A percentile compares a stretch with the other conserved stretches of the same genome.
Conservation (phyloP, 2,888 invertebrate genomes). For the Bombylius major region DNA sequence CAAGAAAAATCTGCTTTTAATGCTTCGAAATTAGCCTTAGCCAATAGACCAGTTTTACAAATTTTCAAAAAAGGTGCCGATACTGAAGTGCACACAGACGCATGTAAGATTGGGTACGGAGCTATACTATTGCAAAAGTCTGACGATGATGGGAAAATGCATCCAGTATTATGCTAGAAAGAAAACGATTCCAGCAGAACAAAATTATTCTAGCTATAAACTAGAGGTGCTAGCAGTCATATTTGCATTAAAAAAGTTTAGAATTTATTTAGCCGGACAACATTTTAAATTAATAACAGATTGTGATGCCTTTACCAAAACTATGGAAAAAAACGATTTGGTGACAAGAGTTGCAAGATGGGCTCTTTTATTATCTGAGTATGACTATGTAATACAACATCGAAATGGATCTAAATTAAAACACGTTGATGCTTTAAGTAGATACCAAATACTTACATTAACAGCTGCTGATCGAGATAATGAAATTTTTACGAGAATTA, state of each 20-base stretch:
- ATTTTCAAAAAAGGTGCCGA: no score
- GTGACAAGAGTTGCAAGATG: conserved; percentile 21
- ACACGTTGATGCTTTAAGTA: not conserved
- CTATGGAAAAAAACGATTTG: conserved; percentile 18
- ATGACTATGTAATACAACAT: not conserved
- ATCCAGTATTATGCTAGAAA: conserved; percentile 6
- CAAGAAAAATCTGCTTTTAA: no score
- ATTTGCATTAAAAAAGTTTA: conserved; percentile 19
- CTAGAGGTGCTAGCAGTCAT: conserved; percentile 21
- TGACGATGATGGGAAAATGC: not conserved
- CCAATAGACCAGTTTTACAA: no score
- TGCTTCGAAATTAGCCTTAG: no score
- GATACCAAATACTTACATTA: not conserved
- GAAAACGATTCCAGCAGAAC: not conserved
- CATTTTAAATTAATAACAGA: conserved; percentile 18
- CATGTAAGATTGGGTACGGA: conserved; percentile 18
- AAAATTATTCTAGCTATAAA: conserved; percentile 17
- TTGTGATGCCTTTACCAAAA: conserved; percentile 20
- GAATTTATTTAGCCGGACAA: conserved; percentile 18
- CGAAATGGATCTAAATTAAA: not conserved
- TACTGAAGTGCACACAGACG: conserved; percentile 24
- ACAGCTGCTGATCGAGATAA: no score
- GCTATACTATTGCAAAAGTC: conserved; percentile 17
- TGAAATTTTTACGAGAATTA: no score
- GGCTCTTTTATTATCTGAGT: conserved; percentile 12